A percentile compares a stretch with the other conserved stretches of the same genome.
Conservation (phyloP, 2,888 invertebrate genomes). For the Drosophila hamatofila region DNA sequence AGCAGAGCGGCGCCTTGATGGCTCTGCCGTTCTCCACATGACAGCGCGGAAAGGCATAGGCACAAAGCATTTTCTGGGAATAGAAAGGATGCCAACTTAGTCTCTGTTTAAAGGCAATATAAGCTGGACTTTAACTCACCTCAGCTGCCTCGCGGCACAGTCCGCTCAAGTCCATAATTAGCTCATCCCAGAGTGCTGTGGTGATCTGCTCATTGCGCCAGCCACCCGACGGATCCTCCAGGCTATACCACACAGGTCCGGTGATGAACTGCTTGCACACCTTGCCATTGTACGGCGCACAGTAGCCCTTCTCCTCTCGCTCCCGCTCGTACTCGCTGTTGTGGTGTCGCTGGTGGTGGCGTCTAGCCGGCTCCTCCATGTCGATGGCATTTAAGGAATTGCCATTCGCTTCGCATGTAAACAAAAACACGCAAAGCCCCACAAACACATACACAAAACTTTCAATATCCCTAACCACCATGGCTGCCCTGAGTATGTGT, state of each 20-base stretch:
- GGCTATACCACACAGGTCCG: slow-evolving; percentile 92
- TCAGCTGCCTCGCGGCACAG: slow-evolving; percentile 95
- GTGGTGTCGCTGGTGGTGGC: slow-evolving; percentile 75
- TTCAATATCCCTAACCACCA: slow-evolving; percentile 38
- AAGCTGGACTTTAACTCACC: slow-evolving; percentile 84
- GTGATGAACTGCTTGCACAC: slow-evolving; percentile 90
- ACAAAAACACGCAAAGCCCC: slow-evolving; percentile 76
- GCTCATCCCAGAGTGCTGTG: slow-evolving; percentile 93
- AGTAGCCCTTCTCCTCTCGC: slow-evolving; percentile 88
- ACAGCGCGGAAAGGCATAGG: slow-evolving; percentile 96
- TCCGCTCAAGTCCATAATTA: slow-evolving; percentile 91
- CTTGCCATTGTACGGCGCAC: slow-evolving; percentile 94
- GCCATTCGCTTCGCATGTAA: slow-evolving; percentile 65
- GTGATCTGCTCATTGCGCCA: slow-evolving; percentile 94
- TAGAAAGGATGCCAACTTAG: neutral
- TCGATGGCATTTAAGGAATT: slow-evolving; percentile 74
- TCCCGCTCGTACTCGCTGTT: slow-evolving; percentile 55
- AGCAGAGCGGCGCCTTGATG: slow-evolving; percentile 92
- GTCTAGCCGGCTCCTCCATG: slow-evolving; percentile 61
- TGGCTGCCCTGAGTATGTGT: slow-evolving; percentile 39
- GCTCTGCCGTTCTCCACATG: slow-evolving; percentile 89
- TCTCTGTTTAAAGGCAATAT: too few relatives aligned
- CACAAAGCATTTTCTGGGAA: slow-evolving; percentile 92
- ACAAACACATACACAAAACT: slow-evolving; percentile 36
- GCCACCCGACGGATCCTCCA: slow-evolving; percentile 87